A percentile compares a stretch with the other conserved stretches of the same genome.
These are phyloP conservation scores for Riptortus pedestris DNA, from an alignment of 1,140 invertebrate genomes.

Conservation along the genomic window DNA sequence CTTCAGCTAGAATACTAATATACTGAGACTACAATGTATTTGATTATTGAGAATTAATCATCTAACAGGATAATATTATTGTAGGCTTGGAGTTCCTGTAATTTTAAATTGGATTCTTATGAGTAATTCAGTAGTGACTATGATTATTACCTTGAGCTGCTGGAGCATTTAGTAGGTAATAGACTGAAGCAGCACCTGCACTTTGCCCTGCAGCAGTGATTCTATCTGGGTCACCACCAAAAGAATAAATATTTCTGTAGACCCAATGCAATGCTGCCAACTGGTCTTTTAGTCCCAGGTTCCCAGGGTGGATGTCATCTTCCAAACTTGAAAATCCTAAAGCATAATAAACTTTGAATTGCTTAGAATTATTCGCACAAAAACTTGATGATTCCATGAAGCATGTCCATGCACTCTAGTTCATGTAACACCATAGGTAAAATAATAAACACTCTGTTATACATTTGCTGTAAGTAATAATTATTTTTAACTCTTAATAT, in stretches of 20 bases:
- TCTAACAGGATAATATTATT: too few species aligned
- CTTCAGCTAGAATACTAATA: too few species aligned
- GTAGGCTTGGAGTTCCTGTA: too few species aligned
- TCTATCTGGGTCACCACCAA: conserved; percentile 38
- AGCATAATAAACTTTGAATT: conserved; percentile 50
- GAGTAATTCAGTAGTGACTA: too few species aligned
- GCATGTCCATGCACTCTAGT: neutral
- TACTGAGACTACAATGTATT: too few species aligned
- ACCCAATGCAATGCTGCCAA: conserved; percentile 36
- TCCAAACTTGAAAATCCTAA: conserved; percentile 29
- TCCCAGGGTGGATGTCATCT: conserved; percentile 28
- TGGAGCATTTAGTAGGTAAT: conserved; percentile 31
- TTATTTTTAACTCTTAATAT: too few species aligned
- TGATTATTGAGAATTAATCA: too few species aligned
- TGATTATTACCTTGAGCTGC: conserved; percentile 3
- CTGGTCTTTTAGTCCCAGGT: conserved; percentile 30
- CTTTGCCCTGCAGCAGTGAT: conserved; percentile 42
- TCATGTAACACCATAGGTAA: neutral
- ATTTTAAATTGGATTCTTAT: too few species aligned
- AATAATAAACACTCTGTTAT: too few species aligned
- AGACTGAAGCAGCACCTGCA: conserved; percentile 36
- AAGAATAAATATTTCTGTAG: conserved; percentile 37
- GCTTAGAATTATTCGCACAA: conserved; percentile 46
- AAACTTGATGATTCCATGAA: conserved; percentile 39
- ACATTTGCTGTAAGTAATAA: too few species aligned